Conservation (phyloP, 2,888 invertebrate genomes). For the Fragum whitleyi region DNA sequence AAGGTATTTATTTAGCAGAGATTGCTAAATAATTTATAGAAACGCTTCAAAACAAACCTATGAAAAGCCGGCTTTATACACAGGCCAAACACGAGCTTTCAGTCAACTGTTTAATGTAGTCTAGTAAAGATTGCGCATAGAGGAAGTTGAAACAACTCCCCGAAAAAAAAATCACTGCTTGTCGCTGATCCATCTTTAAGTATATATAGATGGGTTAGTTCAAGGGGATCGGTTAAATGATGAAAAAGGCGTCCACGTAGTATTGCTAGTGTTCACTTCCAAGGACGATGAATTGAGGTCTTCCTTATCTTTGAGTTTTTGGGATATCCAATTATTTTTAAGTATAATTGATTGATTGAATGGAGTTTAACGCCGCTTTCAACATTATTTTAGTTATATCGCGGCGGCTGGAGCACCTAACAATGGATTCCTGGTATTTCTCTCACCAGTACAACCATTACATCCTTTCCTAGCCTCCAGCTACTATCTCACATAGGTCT, state of each 20-base stretch:
- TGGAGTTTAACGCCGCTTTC: too few species aligned
- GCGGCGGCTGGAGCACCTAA: too few species aligned
- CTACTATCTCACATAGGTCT: too few species aligned
- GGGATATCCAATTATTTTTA: neutral
- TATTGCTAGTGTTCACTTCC: constrained; percentile 8
- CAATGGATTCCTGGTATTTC: too few species aligned
- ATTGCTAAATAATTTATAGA: too few species aligned
- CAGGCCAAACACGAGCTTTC: constrained; percentile 44
- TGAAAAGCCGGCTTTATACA: constrained; percentile 6
- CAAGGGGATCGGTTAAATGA: neutral
- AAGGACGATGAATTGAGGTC: neutral
- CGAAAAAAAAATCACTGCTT: constrained; percentile 3
- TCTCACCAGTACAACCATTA: too few species aligned
- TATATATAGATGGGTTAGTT: neutral
- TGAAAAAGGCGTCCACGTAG: neutral
- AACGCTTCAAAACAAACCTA: too few species aligned
- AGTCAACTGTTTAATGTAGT: constrained; percentile 29
- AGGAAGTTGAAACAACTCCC: neutral
- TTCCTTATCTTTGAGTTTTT: neutral
- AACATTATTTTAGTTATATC: too few species aligned
- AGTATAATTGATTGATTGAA: neutral
- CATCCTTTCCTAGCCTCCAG: too few species aligned
- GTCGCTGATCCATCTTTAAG: constrained; percentile 8
- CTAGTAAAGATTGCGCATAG: constrained; percentile 3
- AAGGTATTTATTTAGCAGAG: too few species aligned